Conservation (phyloP, 2,888 invertebrate genomes). For the Nomada ruficornis region DNA sequence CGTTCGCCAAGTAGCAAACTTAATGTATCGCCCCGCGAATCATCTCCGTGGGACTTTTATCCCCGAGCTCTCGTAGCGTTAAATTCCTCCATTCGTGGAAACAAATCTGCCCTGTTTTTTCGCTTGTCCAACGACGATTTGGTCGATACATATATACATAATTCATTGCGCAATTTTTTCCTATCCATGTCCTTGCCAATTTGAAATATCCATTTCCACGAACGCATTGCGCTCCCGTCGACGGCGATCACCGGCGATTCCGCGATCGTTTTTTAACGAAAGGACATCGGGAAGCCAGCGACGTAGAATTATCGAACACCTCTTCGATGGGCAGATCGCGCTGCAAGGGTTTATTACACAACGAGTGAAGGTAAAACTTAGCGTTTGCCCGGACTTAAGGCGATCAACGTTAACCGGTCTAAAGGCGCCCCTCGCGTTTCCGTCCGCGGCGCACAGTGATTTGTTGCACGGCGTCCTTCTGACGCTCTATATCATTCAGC, state of each 20-base stretch:
- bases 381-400: slow-evolving; percentile 49
- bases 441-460: slow-evolving; percentile 51
- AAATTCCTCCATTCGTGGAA: not conserved
- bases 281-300: not conserved
- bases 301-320: slow-evolving; percentile 53
- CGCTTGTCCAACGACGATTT: not conserved
- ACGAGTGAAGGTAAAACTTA: slow-evolving; percentile 49
- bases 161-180: not conserved
- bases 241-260: not conserved
- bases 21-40: slow-evolving; percentile 59
- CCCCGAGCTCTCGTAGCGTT: not conserved
- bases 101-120: not conserved
- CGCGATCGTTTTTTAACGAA: not conserved
- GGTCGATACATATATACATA: not conserved
- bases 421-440: slow-evolving; percentile 44
- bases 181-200: not conserved
- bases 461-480: slow-evolving; percentile 50
- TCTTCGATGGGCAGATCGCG: slow-evolving; percentile 24
- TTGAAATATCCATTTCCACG: not conserved
- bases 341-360: slow-evolving; percentile 54
- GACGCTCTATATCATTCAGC: slow-evolving; percentile 56
- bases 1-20: slow-evolving; percentile 44
- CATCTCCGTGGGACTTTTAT: slow-evolving; percentile 40
- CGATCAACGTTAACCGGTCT: slow-evolving; percentile 67
- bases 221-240: not conserved